A percentile compares a stretch with the other conserved stretches of the same genome.
These are phyloP conservation scores for Magallana nippona DNA, from an alignment of 2,888 invertebrate species.

Conservation along the genomic window DNA sequence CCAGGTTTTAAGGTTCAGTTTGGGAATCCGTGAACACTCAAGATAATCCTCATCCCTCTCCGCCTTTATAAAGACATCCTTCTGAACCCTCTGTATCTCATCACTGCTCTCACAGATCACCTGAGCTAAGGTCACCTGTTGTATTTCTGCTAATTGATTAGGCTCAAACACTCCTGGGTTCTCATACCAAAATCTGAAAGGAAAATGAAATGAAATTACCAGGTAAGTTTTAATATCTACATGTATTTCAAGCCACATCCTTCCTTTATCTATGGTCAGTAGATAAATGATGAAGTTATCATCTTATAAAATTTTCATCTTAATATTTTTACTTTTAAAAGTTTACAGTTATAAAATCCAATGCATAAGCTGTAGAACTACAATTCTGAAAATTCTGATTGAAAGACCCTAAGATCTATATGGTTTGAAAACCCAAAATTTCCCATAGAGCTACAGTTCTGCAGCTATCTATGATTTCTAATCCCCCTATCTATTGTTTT, in stretches of 20 bases:
- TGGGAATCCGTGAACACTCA: slow-evolving; percentile 73
- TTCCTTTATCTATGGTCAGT: too few species aligned
- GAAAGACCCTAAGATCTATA: not conserved
- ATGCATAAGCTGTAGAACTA: too few species aligned
- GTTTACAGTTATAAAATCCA: too few species aligned
- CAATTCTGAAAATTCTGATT: not conserved
- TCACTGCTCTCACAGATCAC: slow-evolving; percentile 97
- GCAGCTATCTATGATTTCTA: too few species aligned
- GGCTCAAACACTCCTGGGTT: slow-evolving; percentile 91
- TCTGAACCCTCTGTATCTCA: slow-evolving; percentile 88
- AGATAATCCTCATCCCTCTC: slow-evolving; percentile 70
- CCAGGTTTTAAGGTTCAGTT: slow-evolving; percentile 78
- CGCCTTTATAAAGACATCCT: slow-evolving; percentile 85
- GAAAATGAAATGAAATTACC: not conserved
- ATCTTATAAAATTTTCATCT: too few species aligned
- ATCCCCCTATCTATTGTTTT: too few species aligned
- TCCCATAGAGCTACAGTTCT: too few species aligned
- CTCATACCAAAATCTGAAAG: slow-evolving; percentile 93
- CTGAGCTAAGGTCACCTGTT: slow-evolving; percentile 88
- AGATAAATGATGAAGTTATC: too few species aligned
- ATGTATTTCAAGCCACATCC: not conserved
- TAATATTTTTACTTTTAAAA: too few species aligned
- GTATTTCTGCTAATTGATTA: slow-evolving; percentile 92
- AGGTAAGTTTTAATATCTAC: not conserved
- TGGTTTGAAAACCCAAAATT: too few species aligned